phyloP scores from a whole-genome alignment of 2,888 invertebrate species.

The Acronicta psi region DNA sequence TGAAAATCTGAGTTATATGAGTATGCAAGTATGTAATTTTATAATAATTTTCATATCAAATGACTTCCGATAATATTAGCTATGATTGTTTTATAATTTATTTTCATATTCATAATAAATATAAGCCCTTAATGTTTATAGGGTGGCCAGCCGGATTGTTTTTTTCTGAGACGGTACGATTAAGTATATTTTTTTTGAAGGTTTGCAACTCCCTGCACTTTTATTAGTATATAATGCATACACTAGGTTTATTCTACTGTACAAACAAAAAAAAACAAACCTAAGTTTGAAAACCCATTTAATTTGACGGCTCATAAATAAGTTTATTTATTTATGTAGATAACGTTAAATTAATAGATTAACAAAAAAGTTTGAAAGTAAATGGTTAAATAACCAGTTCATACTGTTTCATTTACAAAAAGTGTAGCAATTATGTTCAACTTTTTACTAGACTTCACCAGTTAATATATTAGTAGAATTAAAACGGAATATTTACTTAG shows the following conservation, averaged over 20 bases:
- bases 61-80: too few species aligned
- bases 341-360: slow-evolving; percentile 23
- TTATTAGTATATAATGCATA: too few species aligned
- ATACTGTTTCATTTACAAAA: slow-evolving; percentile 18
- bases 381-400: slow-evolving; percentile 41
- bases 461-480: not conserved
- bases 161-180: too few species aligned
- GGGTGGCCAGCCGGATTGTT: too few species aligned
- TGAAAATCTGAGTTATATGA: too few species aligned
- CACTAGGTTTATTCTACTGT: not conserved
- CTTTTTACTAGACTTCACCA: slow-evolving; percentile 5
- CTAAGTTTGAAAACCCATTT: not conserved
- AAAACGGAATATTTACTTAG: slow-evolving; percentile 8
- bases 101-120: too few species aligned
- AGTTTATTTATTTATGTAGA: slow-evolving; percentile 12
- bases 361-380: slow-evolving; percentile 32
- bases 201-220: too few species aligned
- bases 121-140: too few species aligned
- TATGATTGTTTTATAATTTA: too few species aligned
- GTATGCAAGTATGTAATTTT: too few species aligned
- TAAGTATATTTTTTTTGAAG: too few species aligned
- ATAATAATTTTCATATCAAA: too few species aligned
- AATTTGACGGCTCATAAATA: slow-evolving; percentile 10
- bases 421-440: not conserved
- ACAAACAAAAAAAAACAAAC: not conserved